These are phyloP conservation scores for Stenchaetothrips biformis DNA, from an alignment of 2,888 invertebrate genomes.

Conservation along the genomic window DNA sequence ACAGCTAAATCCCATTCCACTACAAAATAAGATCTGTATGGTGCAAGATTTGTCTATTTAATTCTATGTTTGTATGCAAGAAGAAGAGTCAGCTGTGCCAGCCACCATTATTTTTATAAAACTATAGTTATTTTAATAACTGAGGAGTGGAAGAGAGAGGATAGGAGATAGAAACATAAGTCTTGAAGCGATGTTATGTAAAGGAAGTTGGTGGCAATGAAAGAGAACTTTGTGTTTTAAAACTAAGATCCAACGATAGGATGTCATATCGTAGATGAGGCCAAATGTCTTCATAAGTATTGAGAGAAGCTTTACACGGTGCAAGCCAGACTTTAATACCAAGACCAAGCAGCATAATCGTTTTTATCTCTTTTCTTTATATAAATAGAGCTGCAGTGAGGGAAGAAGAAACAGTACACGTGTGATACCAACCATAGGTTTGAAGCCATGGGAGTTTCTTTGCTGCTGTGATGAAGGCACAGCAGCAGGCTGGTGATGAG, in stretches of 20 bases:
- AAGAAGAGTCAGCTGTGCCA: background rate
- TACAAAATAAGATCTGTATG: background rate
- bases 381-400: background rate
- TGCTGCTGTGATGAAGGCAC: conserved; percentile 54
- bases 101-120: background rate
- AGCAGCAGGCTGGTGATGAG: conserved; percentile 13
- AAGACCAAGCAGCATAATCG: background rate
- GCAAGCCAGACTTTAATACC: background rate
- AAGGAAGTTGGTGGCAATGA: no score
- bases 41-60: background rate
- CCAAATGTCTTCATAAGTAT: no score
- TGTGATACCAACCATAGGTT: conserved; percentile 69
- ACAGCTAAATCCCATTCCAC: background rate
- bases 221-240: no score
- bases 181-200: background rate
- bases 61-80: background rate
- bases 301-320: background rate
- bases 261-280: no score
- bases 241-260: no score
- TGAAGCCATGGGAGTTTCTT: conserved; percentile 79
- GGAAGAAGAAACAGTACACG: conserved; percentile 34
- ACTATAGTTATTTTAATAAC: no score
- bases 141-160: no score
- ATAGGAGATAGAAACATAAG: background rate
- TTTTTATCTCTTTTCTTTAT: no score